Conservation (phyloP, 2,797 vertebrate species). For the Carapus acus region DNA sequence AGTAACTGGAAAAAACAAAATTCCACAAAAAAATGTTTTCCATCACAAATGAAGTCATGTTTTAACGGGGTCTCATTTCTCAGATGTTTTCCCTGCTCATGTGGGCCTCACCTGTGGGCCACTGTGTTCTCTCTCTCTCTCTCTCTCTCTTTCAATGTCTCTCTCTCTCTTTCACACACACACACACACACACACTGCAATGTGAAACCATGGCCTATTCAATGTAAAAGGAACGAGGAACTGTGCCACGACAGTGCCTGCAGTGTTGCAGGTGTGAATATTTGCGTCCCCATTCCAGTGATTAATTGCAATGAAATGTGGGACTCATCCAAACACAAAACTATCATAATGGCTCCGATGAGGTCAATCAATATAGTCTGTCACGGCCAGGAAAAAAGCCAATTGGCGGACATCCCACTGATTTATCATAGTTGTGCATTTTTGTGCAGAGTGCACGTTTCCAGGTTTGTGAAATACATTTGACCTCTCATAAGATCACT, state of each 20-base stretch:
- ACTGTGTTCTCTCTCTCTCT: conserved; percentile 32
- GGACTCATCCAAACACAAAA: conserved; percentile 58
- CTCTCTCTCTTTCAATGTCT: too few relatives aligned
- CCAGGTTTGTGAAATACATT: conserved; percentile 67
- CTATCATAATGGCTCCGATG: conserved; percentile 55
- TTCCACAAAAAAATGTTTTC: conserved; percentile 34
- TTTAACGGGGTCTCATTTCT: conserved; percentile 59
- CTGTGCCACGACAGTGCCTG: conserved; percentile 68
- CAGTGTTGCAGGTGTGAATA: conserved; percentile 77
- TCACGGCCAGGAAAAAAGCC: conserved; percentile 53
- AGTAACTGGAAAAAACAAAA: conserved; percentile 4
- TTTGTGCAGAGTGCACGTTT: conserved; percentile 47
- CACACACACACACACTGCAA: conserved; percentile 69
- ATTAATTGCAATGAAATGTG: conserved; percentile 71
- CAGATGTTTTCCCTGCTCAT: conserved; percentile 42
- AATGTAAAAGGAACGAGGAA: conserved; percentile 65
- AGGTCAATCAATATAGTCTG: conserved; percentile 61
- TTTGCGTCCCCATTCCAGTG: conserved; percentile 63
- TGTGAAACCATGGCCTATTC: conserved; percentile 69
- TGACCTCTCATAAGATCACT: conserved; percentile 57
- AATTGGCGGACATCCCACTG: conserved; percentile 40
- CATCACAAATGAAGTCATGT: conserved; percentile 50
- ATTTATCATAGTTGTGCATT: conserved; percentile 68
- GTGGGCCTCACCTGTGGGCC: conserved; percentile 59
- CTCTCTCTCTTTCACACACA: neutral